Evolutionary conservation across 2,797 vertebrate species (phyloP).

Genomic region (Crenuchus spilurus): DNA sequence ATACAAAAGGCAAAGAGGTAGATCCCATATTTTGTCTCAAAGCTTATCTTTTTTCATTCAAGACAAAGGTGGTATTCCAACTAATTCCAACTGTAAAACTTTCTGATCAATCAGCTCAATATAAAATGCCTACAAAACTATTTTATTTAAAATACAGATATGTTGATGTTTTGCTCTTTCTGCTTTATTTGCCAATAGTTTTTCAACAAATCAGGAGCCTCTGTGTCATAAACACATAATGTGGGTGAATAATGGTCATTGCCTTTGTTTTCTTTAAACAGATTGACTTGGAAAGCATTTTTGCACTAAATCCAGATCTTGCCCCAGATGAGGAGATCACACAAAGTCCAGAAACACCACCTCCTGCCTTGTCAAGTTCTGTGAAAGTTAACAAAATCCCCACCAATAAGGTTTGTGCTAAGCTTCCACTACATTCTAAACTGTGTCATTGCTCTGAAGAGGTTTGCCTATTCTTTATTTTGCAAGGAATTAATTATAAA

Average conservation of each 20-base stretch:
- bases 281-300: constrained; percentile 96
- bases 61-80: background rate
- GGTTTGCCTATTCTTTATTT: no score
- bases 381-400: constrained; percentile 89
- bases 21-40: background rate
- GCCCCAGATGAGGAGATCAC: constrained; percentile 90
- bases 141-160: background rate
- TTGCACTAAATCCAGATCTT: constrained; percentile 92
- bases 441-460: background rate
- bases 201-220: background rate
- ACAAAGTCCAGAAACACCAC: constrained; percentile 84
- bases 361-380: constrained; percentile 78
- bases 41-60: background rate
- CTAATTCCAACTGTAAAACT: no score
- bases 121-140: no score
- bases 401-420: constrained; percentile 82
- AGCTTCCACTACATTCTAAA: background rate
- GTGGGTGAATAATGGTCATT: background rate
- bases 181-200: background rate
- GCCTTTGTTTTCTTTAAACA: constrained; percentile 52
- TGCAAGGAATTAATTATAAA: no score
- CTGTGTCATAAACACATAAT: background rate
- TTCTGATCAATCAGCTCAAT: no score
- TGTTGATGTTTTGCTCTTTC: no score
- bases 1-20: constrained; percentile 99